Evolutionary conservation across 2,113 vertebrate genomes (phyloP), one percentile per base, ranked within the genome.

Genomic region (Archocentrus centrarchus): DNA sequence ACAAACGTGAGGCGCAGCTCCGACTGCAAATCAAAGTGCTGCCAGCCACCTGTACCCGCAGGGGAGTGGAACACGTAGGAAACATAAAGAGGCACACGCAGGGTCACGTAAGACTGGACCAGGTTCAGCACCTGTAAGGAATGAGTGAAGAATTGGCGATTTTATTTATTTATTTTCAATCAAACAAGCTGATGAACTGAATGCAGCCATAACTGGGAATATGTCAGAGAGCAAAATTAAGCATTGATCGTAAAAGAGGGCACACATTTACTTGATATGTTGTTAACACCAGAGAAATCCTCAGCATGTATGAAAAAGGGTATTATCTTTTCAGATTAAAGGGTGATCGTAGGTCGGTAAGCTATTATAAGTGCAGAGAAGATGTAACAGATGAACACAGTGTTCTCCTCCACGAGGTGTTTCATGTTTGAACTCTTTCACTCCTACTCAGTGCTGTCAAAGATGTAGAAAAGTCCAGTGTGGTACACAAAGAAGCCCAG

Each of bases 31-130:
- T 99, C 98, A 35, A 99, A 99, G 91, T 99, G 98, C 93, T 98
- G 98, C 98, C 98, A 99, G 78, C 98, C 97, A 1, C 97, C 97
- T 0, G 92, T 70, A 1, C 97, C 98, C 83, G 96, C 97, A 0
- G 97, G 97, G 0, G 98, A 98, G 90, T 98, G 97, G 92, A 98
- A 99, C 55, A 99, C 97, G 0, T 99, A 99, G 0, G 98, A 99
- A 9, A 99, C 97, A 0, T 97, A 96, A 8, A 99, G 94, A 11
- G 98, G 98, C 14, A 99, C 97, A 2, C 97, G 96, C 78, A 99
- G 95, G 0, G 97, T 99, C 91, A 99, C 97, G 2, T 97, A 99
- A 20, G 98, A 99, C 93, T 99, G 98, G 11, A 98, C 97, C 6
- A 98, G 94, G 91, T 99, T 99, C 79, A 98, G 95, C 84, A 99